phyloP scores from a whole-genome alignment of 1,140 invertebrate species.

The Drosophila kikkawai region DNA sequence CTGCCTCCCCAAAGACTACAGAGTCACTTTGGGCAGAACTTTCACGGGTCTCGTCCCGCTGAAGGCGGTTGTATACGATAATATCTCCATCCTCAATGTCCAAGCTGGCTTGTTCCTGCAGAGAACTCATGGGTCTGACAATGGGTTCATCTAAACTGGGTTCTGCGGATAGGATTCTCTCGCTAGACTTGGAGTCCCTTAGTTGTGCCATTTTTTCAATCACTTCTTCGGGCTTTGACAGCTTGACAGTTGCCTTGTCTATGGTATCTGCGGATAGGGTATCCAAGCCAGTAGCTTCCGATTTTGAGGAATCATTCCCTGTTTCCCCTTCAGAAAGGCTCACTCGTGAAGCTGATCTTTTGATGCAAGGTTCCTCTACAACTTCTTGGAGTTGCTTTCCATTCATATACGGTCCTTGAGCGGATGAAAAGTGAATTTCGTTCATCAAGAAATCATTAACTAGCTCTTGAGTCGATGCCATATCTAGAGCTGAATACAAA shows the following conservation, averaged over 20 bases:
- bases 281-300: conserved; percentile 27
- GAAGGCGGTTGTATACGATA: conserved; percentile 58
- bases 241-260: conserved; percentile 51
- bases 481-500: background rate
- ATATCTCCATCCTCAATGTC: conserved; percentile 68
- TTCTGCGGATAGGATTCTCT: conserved; percentile 22
- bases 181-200: conserved; percentile 40
- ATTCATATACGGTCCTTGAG: background rate
- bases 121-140: conserved; percentile 47
- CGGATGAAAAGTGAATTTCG: conserved; percentile 44
- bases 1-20: conserved; percentile 54
- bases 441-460: conserved; percentile 43
- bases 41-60: conserved; percentile 66
- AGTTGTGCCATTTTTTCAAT: conserved; percentile 72
- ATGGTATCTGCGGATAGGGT: conserved; percentile 49
- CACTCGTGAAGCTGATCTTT: conserved; percentile 38
- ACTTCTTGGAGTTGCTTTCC: conserved; percentile 19
- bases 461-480: conserved; percentile 28
- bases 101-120: conserved; percentile 58
- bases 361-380: conserved; percentile 54
- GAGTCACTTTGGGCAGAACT: conserved; percentile 75
- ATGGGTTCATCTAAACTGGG: conserved; percentile 58
- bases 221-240: conserved; percentile 58
- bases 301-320: conserved; percentile 12
- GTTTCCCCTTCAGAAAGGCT: conserved; percentile 22